Evolutionary conservation across 92 coral and sea anemone genomes (phyloP), one percentile per base, ranked within the genome.

Genomic region (Blastomussa wellsi): DNA sequence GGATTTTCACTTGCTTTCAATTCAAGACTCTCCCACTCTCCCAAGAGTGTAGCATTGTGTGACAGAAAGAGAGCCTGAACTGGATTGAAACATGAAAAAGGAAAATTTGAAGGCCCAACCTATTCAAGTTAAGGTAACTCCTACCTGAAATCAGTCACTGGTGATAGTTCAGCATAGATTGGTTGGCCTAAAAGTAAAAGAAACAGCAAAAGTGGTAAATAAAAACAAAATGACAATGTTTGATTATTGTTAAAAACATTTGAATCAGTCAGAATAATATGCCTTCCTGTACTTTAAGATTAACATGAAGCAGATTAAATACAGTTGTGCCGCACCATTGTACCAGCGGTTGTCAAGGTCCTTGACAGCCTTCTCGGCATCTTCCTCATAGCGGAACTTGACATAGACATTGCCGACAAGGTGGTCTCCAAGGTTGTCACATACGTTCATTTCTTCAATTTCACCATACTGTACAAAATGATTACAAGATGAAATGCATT

Each of bases 391-490:
- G n/a, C 99, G 98, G 71, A 93, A 97, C 86, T 97, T 97, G 64
- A 97, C 98, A 85, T 97, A 97, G 11, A 97, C 99, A 88, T 97
- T 97, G 38, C 99, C 99, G 10, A 97, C 99, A 31, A 97, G 94
- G 60, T 97, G 99, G 72, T 97, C 99, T 14, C 99, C 99, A 81
- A 97, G 99, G 73, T 97, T 97, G 82, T 97, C 99, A 88, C 99
- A 97, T 37, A 97, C 99, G 71, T 97, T 97, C 99, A 97, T 97
- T 80, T 97, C 99, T 47, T 97, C 99, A 67, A 97, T 97, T 82
- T 97, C 99, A 81, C 99, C 99, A 86, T 97, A 97, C 99, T 96
- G 70, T 19, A 74, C 49, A 74, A 42, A 74, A 11, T 9, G 29
- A 70, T 70, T 70, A 5, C 13, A 60, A 59, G 4, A 59, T 16